A percentile compares a stretch with the other conserved stretches of the same genome.
phyloP scores from a whole-genome alignment of 2,113 vertebrate genomes.

The Chroicocephalus ridibundus region DNA sequence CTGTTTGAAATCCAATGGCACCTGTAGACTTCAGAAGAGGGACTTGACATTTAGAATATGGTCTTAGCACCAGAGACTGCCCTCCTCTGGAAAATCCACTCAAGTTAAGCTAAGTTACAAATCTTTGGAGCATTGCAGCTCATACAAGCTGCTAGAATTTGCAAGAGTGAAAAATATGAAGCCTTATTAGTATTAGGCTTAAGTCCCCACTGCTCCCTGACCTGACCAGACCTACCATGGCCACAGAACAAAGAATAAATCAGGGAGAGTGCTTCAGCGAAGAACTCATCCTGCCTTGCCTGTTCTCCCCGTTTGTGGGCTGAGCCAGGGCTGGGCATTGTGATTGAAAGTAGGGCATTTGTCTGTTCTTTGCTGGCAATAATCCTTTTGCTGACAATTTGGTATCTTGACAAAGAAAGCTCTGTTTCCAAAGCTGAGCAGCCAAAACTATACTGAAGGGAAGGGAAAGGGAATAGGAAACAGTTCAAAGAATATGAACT shows the following conservation, averaged over 20 bases:
- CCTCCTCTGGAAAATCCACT: background rate
- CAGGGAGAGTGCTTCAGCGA: accelerated
- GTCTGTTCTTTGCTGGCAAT: background rate
- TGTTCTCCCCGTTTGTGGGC: background rate
- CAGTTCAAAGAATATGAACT: background rate
- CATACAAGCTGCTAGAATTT: background rate
- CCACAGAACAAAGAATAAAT: background rate
- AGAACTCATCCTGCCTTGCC: background rate
- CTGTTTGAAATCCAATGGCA: background rate
- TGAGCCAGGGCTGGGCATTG: background rate
- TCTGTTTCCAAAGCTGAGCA: background rate
- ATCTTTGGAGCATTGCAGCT: background rate
- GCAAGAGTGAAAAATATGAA: background rate
- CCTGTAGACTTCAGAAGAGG: background rate
- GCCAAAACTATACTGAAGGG: background rate
- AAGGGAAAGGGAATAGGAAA: background rate
- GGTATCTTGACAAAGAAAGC: background rate
- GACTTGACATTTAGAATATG: background rate
- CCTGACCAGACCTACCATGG: background rate
- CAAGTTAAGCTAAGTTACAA: background rate
- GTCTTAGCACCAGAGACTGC: background rate
- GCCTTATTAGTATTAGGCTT: background rate
- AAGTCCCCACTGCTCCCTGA: background rate
- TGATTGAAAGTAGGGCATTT: background rate
- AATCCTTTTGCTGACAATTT: background rate